Base-by-base conservation (phyloP, 2,113 vertebrate genomes). In the Chauna torquata region DNA sequence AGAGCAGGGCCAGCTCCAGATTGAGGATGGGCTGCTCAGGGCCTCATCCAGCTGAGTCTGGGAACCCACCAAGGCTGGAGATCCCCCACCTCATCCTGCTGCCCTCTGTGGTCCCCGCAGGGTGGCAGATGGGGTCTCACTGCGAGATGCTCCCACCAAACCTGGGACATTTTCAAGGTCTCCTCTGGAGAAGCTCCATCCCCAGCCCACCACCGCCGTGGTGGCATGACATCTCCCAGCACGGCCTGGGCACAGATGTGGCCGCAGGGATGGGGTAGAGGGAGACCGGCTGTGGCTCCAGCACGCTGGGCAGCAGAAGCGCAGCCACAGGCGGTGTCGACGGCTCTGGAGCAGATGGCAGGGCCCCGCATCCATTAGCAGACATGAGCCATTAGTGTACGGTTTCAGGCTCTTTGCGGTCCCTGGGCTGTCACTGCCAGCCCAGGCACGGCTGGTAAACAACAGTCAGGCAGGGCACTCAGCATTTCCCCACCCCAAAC, bases 331-430 rank as follows among this genome's bases (percentile, higher is more conserved):
- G 82, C 62, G 2, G 86, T 28, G 83, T 54, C 1, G 9, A 83
- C 76, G 45, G 80, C 89, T 72, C 52, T 0, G 1, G 54, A 76
- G 70, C 12, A 9, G 76, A 58, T 64, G 72, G 47, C 9, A 3
- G 38, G 61, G 86, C 83, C 65, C 30, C 0, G 1, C 6, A 22
- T 92, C 95, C 95, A 97, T 97, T 97, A 97, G 91, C 92, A 84
- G 79, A 80, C 22, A n/a, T 5, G 12, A 91, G 78, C 87, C 91
- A 96, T 97, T 96, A 97, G 96, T 42, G 79, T 95, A 88, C 4
- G 0, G 74, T 97, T 97, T 95, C 96, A 97, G 70, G 74, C 79
- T 84, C 75, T 88, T 65, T 94, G 84, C 0, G 7, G 91, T 82
- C 78, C 54, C 91, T 27, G n/a, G 15, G 62, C 65, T 86, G 86